Percentiles rank a stretch among this genome's conserved stretches.
Evolutionary conservation across 2,113 vertebrate species (phyloP).

Genomic region (Paedocypris sp.): DNA sequence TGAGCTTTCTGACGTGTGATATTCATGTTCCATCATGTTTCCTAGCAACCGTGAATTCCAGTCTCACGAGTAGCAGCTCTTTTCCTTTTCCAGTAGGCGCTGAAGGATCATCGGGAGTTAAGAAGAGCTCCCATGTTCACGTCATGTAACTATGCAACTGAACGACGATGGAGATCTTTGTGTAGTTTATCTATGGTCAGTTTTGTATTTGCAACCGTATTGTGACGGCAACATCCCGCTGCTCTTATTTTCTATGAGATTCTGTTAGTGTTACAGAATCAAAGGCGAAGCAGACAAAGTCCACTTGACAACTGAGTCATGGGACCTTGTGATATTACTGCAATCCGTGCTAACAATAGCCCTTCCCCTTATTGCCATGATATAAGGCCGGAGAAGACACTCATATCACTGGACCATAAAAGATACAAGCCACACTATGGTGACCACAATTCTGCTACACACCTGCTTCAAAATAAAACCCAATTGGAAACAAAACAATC

Average conservation of each 20-base stretch:
- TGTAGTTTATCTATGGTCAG: too few species aligned
- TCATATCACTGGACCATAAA: not conserved
- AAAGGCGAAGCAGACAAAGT: not conserved
- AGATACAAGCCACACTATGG: too few species aligned
- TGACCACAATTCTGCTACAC: too few species aligned
- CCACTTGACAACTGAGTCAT: not conserved
- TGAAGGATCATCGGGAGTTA: constrained; percentile 7
- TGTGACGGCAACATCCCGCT: too few species aligned
- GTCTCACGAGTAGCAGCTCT: constrained; percentile 4
- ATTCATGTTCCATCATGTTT: constrained; percentile 14
- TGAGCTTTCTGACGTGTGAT: not conserved
- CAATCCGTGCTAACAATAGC: constrained; percentile 28
- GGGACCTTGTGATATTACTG: constrained; percentile 17
- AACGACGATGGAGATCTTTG: not conserved
- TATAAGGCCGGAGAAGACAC: not conserved
- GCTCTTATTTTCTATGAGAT: not conserved
- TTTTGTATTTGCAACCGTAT: too few species aligned
- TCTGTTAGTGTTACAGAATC: not conserved
- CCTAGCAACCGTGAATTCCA: constrained; percentile 24
- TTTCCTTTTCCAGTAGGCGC: constrained; percentile 5
- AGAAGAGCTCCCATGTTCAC: constrained; percentile 1
- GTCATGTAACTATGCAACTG: not conserved
- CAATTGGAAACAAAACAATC: too few species aligned
- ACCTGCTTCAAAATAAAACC: not conserved
- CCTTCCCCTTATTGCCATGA: not conserved